Evolutionary conservation across 2,113 vertebrate genomes (phyloP).

Genomic region (Potamarius usumacintae): DNA sequence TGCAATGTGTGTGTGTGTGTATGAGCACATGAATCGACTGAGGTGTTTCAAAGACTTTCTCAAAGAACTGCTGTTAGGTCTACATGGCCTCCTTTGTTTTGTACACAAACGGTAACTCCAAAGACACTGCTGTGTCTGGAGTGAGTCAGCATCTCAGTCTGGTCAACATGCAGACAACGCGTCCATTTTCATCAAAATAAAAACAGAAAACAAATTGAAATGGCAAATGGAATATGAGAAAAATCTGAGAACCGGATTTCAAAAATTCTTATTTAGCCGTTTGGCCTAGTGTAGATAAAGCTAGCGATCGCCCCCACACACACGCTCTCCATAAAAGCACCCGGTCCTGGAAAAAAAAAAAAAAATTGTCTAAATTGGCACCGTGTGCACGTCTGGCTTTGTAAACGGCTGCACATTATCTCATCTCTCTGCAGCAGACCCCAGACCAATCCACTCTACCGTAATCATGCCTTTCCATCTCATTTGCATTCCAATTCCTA

Average conservation of each 20-base stretch:
- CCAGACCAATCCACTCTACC: constrained; percentile 40
- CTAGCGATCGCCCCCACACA: not conserved
- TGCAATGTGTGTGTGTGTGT: not conserved
- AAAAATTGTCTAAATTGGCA: constrained; percentile 27
- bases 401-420: constrained; percentile 33
- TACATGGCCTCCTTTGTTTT: not conserved
- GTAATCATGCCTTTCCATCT: constrained; percentile 43
- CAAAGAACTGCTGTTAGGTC: constrained; percentile 17
- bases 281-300: constrained; percentile 3
- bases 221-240: not conserved
- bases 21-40: not conserved
- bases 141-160: constrained; percentile 6
- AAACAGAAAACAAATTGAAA: not conserved
- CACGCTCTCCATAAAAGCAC: not conserved
- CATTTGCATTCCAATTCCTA: constrained; percentile 46
- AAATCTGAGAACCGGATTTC: not conserved
- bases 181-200: constrained; percentile 4
- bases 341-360: constrained; percentile 5
- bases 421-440: constrained; percentile 32
- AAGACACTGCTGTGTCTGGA: constrained; percentile 12
- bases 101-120: constrained; percentile 20
- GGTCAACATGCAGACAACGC: not conserved
- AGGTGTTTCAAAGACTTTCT: constrained; percentile 12
- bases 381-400: constrained; percentile 10
- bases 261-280: not conserved